Conservation (phyloP, 2,888 invertebrate genomes). For the Rhamphomyia laevipes region DNA sequence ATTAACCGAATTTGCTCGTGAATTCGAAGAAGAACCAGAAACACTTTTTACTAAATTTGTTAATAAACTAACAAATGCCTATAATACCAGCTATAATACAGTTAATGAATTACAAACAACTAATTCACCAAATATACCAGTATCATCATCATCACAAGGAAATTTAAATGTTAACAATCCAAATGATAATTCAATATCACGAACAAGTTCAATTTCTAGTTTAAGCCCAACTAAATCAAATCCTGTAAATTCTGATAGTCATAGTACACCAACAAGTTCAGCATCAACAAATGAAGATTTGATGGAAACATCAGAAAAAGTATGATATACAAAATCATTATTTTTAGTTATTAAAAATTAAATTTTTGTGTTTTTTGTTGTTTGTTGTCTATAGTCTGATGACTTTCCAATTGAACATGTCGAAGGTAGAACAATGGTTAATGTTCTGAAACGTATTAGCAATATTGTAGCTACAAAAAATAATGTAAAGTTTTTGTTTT, state of each 20-base stretch:
- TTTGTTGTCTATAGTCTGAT: constrained; percentile 12
- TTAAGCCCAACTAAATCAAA: constrained; percentile 8
- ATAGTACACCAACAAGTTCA: constrained; percentile 12
- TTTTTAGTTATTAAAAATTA: neutral
- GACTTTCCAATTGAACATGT: constrained; percentile 23
- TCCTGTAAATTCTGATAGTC: neutral
- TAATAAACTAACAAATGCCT: constrained; percentile 36
- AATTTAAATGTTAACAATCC: constrained; percentile 21
- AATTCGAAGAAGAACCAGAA: constrained; percentile 36
- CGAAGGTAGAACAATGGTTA: constrained; percentile 53
- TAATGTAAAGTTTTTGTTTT: constrained; percentile 48
- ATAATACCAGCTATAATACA: constrained; percentile 36
- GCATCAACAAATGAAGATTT: constrained; percentile 21
- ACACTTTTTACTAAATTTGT: constrained; percentile 35
- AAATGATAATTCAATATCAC: constrained; percentile 17
- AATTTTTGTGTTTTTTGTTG: neutral
- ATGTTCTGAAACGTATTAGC: constrained; percentile 76
- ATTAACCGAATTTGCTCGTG: constrained; percentile 63
- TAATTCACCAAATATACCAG: neutral
- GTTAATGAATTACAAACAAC: constrained; percentile 30
- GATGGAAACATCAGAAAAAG: constrained; percentile 23
- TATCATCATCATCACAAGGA: constrained; percentile 17
- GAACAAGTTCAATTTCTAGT: constrained; percentile 18
- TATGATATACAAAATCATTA: neutral
- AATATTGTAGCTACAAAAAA: constrained; percentile 73